Conservation (phyloP, 2,797 vertebrate species). For the Arvicola amphibius region DNA sequence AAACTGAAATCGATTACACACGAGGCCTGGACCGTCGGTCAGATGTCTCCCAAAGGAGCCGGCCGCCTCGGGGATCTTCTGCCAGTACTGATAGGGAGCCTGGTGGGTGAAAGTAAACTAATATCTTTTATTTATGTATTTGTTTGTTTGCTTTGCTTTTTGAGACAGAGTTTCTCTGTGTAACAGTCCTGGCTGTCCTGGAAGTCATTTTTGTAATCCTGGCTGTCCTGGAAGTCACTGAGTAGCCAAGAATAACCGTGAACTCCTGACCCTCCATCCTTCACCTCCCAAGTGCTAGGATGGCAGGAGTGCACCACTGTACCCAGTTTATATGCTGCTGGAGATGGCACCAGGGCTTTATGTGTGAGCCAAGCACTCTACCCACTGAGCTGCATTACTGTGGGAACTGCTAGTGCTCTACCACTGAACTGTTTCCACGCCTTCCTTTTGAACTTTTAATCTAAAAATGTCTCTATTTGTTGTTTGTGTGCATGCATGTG, state of each 20-base stretch:
- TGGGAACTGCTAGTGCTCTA: background rate
- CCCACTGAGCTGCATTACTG: background rate
- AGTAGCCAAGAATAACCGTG: no score
- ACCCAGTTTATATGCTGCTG: background rate
- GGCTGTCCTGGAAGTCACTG: background rate
- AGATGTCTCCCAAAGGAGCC: background rate
- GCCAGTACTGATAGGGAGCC: slow-evolving; percentile 83
- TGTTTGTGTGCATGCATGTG: background rate
- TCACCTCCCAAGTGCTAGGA: background rate
- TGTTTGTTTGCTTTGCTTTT: background rate
- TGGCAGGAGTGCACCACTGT: background rate
- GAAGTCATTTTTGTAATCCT: background rate
- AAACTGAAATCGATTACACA: slow-evolving; percentile 37
- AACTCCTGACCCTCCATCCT: no score
- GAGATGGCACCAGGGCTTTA: background rate
- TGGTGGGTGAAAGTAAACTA: background rate
- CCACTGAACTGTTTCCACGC: background rate
- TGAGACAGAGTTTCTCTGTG: background rate
- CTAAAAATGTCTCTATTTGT: background rate
- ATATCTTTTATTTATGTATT: background rate
- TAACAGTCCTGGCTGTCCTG: background rate
- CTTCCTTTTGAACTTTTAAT: background rate
- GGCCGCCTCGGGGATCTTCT: background rate
- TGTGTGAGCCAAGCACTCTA: background rate
- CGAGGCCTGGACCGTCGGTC: slow-evolving; percentile 49